Evolutionary conservation across 2,113 vertebrate species (phyloP).

Genomic region (Gracilinanus agilis): DNA sequence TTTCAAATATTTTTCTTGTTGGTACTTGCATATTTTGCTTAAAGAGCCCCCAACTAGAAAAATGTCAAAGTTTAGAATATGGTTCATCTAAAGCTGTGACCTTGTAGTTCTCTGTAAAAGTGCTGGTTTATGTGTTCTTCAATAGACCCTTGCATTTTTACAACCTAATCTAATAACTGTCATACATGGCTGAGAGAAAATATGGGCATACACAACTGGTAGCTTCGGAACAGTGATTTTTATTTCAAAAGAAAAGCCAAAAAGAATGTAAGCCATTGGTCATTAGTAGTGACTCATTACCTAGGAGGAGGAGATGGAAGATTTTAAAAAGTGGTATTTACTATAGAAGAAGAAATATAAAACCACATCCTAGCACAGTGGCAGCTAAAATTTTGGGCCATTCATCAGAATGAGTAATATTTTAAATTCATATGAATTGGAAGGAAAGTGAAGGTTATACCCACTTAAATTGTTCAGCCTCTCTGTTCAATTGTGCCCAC

Average conservation of each 20-base stretch:
- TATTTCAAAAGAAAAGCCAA: slow-evolving; percentile 47
- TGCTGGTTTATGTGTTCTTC: slow-evolving; percentile 59
- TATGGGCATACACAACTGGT: neutral
- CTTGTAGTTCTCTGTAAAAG: slow-evolving; percentile 60
- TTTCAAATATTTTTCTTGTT: slow-evolving; percentile 41
- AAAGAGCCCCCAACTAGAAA: slow-evolving; percentile 22
- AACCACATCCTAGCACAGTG: neutral
- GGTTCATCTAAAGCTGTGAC: slow-evolving; percentile 49
- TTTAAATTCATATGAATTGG: neutral
- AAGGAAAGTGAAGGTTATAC: neutral
- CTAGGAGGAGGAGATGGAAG: neutral
- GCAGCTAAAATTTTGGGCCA: neutral
- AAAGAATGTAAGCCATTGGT: neutral
- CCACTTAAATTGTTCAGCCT: neutral
- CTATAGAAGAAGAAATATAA: neutral
- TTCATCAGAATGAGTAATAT: neutral
- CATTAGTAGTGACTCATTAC: neutral
- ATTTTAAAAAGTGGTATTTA: neutral
- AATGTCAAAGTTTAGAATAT: slow-evolving; percentile 47
- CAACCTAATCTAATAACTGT: slow-evolving; percentile 51
- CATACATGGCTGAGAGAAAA: slow-evolving; percentile 49
- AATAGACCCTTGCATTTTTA: slow-evolving; percentile 61
- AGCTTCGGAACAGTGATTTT: slow-evolving; percentile 28
- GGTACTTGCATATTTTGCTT: slow-evolving; percentile 16
- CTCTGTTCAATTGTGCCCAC: neutral